Conservation (phyloP, 1,140 invertebrate species). For the Camponotus pennsylvanicus region DNA sequence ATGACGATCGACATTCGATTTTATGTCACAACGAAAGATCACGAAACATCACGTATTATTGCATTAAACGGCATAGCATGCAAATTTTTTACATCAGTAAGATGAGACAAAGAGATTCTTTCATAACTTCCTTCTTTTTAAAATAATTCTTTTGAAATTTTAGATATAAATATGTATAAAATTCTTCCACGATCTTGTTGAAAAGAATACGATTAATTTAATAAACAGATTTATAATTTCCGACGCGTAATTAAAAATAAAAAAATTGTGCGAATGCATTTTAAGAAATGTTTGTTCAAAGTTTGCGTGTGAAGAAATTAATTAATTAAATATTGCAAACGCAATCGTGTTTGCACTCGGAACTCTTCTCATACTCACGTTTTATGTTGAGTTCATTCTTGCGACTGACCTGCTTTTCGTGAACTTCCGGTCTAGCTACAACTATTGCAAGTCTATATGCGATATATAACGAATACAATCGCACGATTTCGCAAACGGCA, state of each 20-base stretch:
- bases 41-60: conserved; percentile 3
- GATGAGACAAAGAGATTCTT: background rate
- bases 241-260: background rate
- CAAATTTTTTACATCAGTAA: background rate
- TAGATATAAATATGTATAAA: background rate
- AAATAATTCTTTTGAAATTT: background rate
- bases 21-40: background rate
- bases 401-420: conserved; percentile 17
- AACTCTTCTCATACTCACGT: background rate
- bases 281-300: background rate
- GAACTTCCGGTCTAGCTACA: background rate
- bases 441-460: too few species aligned
- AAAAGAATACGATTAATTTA: background rate
- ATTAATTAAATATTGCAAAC: conserved; percentile 3
- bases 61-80: background rate
- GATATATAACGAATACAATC: background rate
- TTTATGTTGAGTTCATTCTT: background rate
- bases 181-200: background rate
- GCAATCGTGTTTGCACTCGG: background rate
- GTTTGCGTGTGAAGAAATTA: background rate
- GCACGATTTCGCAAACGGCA: background rate
- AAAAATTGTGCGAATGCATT: background rate
- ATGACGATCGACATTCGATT: background rate
- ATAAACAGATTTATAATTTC: conserved; percentile 7
- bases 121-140: background rate